These are phyloP conservation scores for Turritopsis rubra DNA, from an alignment of 30 jellyfish, hydroid and myxozoan species.

Conservation along the genomic window DNA sequence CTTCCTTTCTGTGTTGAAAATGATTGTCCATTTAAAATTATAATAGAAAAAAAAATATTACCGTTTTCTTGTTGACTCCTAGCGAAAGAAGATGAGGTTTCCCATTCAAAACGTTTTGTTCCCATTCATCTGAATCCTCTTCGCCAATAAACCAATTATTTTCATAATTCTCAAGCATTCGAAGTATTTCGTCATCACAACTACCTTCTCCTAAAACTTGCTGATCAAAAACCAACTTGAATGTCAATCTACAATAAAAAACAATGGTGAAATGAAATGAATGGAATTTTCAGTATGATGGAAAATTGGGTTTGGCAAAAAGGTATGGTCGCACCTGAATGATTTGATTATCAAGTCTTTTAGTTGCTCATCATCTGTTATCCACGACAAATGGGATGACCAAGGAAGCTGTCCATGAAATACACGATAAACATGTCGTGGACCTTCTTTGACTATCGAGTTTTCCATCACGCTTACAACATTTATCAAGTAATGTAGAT, in stretches of 20 bases:
- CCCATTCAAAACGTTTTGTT: conserved; percentile 34
- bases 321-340: conserved; percentile 42
- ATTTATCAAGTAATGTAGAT: conserved; percentile 41
- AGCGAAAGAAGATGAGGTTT: conserved; percentile 44
- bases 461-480: conserved; percentile 14
- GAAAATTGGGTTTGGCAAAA: not conserved
- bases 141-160: conserved; percentile 75
- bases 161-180: conserved; percentile 42
- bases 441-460: conserved; percentile 27
- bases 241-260: conserved; percentile 27
- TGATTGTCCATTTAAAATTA: too few relatives aligned
- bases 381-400: conserved; percentile 54
- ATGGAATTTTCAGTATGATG: not conserved
- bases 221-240: conserved; percentile 71
- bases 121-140: conserved; percentile 53
- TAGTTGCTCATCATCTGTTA: conserved; percentile 54
- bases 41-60: conserved; percentile 11
- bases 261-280: not conserved
- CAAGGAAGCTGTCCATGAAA: conserved; percentile 69
- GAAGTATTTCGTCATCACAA: conserved; percentile 50
- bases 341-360: conserved; percentile 34
- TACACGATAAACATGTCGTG: conserved; percentile 46
- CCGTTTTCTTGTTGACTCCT: conserved; percentile 52
- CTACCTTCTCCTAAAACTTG: conserved; percentile 65
- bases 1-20: too few relatives aligned